These are phyloP conservation scores for Mionectes olivaceus DNA, from an alignment of 2,797 vertebrate genomes.

Conservation along the genomic window DNA sequence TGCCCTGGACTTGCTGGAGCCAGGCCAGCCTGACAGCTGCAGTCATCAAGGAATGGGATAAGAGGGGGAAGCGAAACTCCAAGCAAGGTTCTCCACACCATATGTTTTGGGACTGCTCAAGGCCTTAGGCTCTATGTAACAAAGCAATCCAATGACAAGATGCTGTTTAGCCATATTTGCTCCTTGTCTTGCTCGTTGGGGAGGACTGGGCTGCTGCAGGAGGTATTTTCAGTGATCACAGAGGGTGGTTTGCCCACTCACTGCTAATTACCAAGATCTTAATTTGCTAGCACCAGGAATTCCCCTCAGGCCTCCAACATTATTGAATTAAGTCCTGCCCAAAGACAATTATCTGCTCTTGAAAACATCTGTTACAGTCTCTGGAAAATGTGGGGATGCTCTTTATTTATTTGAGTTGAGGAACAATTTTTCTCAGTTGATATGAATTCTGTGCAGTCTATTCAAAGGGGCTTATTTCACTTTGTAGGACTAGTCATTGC, in stretches of 20 bases:
- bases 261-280: slow-evolving; percentile 62
- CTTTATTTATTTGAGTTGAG: background rate
- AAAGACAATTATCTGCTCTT: slow-evolving; percentile 39
- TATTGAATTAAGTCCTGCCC: slow-evolving; percentile 31
- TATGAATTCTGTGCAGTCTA: background rate
- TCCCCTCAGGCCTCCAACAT: background rate
- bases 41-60: background rate
- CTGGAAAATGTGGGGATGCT: background rate
- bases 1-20: slow-evolving; percentile 22
- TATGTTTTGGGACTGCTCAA: slow-evolving; percentile 73
- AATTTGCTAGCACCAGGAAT: slow-evolving; percentile 33
- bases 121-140: slow-evolving; percentile 65
- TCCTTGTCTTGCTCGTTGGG: background rate
- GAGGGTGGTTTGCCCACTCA: slow-evolving; percentile 44
- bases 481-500: background rate
- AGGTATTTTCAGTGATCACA: slow-evolving; percentile 24
- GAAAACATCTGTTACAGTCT: background rate
- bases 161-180: slow-evolving; percentile 63
- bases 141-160: slow-evolving; percentile 66
- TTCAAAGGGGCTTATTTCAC: background rate
- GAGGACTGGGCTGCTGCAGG: background rate
- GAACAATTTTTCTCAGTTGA: background rate
- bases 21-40: slow-evolving; percentile 71
- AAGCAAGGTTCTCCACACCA: slow-evolving; percentile 59
- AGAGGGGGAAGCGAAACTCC: slow-evolving; percentile 48